phyloP scores from a whole-genome alignment of 2,797 vertebrate genomes.

The Nothura maculosa region DNA sequence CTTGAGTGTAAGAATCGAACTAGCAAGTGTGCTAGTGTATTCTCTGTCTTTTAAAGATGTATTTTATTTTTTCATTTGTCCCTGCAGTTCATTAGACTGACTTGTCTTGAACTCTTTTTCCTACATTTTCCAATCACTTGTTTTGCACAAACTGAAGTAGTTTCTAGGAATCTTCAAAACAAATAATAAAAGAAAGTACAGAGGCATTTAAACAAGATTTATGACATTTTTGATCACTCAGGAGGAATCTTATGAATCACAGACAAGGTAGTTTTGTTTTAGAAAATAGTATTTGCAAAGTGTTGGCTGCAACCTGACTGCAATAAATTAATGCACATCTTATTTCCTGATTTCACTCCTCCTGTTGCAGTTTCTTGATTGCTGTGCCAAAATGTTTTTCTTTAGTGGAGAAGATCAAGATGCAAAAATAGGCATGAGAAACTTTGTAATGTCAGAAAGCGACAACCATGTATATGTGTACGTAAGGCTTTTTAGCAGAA shows the following conservation, averaged over 20 bases:
- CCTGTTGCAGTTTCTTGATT: not conserved
- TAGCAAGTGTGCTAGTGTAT: not conserved
- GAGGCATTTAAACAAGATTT: not conserved
- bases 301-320: not conserved
- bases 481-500: not conserved
- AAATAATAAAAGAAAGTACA: not conserved
- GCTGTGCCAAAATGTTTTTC: fast-evolving
- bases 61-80: not conserved
- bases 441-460: not conserved
- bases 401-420: not conserved
- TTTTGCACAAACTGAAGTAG: not conserved
- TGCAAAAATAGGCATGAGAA: not conserved
- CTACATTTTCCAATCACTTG: not conserved
- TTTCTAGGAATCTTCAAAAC: not conserved
- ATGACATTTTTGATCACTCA: not conserved
- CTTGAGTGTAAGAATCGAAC: not conserved
- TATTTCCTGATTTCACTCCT: not conserved
- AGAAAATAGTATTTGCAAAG: not conserved
- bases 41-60: not conserved
- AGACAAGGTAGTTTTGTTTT: not conserved
- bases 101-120: not conserved
- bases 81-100: not conserved
- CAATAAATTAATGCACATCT: not conserved
- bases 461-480: not conserved
- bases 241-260: not conserved